A percentile compares a stretch with the other conserved stretches of the same genome.
Evolutionary conservation across 2,888 invertebrate species (phyloP).

Genomic region (Amphipyra tragopoginis): DNA sequence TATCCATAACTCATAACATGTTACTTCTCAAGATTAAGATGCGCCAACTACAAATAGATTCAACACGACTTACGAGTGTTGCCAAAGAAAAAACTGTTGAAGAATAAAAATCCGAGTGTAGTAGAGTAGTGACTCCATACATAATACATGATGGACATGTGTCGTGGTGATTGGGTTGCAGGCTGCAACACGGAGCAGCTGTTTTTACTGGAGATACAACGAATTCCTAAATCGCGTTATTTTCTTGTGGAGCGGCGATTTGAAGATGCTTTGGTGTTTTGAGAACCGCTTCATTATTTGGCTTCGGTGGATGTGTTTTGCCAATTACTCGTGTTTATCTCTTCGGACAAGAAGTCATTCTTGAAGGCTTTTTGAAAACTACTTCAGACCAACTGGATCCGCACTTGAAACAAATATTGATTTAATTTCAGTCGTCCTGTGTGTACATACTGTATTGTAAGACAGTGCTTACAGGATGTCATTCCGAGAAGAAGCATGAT

Average conservation of each 20-base stretch:
- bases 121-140: conserved; percentile 61
- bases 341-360: neutral
- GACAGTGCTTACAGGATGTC: too few relatives aligned
- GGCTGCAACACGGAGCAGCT: conserved; percentile 52
- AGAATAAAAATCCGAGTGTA: conserved; percentile 43
- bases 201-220: conserved; percentile 53
- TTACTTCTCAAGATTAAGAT: conserved; percentile 53
- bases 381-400: too few relatives aligned
- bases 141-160: conserved; percentile 76
- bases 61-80: conserved; percentile 44
- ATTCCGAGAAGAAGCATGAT: too few relatives aligned
- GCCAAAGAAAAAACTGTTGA: conserved; percentile 42
- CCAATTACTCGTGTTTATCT: conserved; percentile 3
- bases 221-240: conserved; percentile 46
- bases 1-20: conserved; percentile 45
- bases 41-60: conserved; percentile 49
- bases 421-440: too few relatives aligned
- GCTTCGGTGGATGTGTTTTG: conserved; percentile 5
- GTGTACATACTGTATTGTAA: too few relatives aligned
- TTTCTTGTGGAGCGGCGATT: conserved; percentile 39
- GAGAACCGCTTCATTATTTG: conserved; percentile 47
- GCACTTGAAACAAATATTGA: too few relatives aligned
- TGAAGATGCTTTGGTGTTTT: conserved; percentile 31
- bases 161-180: conserved; percentile 70
- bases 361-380: too few relatives aligned